Conservation (phyloP, 1,140 invertebrate species). For the Papilio aristodemus region DNA sequence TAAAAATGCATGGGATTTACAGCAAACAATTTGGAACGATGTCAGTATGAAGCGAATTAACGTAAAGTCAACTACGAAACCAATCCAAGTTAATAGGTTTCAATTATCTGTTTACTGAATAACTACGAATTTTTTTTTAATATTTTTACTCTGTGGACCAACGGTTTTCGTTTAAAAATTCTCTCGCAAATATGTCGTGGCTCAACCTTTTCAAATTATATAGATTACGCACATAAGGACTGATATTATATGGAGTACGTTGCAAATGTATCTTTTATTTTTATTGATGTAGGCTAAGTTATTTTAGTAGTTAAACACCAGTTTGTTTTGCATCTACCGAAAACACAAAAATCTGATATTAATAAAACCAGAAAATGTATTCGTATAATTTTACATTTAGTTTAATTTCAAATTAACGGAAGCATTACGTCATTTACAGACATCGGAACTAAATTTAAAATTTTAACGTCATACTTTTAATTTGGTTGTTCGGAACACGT, state of each 20-base stretch:
- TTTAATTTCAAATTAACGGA: too few relatives aligned
- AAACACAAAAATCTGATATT: not conserved
- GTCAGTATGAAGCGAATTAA: too few relatives aligned
- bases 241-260: slow-evolving; percentile 18
- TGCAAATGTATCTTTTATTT: slow-evolving; percentile 16
- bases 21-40: too few relatives aligned
- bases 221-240: slow-evolving; percentile 18
- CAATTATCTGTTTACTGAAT: too few relatives aligned
- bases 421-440: too few relatives aligned
- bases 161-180: not conserved
- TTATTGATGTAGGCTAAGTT: slow-evolving; percentile 14
- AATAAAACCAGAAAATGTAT: too few relatives aligned
- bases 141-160: not conserved
- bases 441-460: too few relatives aligned
- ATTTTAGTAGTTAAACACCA: slow-evolving; percentile 1
- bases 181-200: not conserved
- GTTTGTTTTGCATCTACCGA: not conserved
- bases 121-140: not conserved
- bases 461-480: not conserved
- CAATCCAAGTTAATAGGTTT: too few relatives aligned
- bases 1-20: too few relatives aligned
- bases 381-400: not conserved
- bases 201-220: slow-evolving; percentile 23
- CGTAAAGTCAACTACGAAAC: too few relatives aligned
- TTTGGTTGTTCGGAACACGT: not conserved